Evolutionary conservation across 1,140 invertebrate species (phyloP), one percentile per base, ranked within the genome.

Genomic region (Drosophila nigromelanica): DNA sequence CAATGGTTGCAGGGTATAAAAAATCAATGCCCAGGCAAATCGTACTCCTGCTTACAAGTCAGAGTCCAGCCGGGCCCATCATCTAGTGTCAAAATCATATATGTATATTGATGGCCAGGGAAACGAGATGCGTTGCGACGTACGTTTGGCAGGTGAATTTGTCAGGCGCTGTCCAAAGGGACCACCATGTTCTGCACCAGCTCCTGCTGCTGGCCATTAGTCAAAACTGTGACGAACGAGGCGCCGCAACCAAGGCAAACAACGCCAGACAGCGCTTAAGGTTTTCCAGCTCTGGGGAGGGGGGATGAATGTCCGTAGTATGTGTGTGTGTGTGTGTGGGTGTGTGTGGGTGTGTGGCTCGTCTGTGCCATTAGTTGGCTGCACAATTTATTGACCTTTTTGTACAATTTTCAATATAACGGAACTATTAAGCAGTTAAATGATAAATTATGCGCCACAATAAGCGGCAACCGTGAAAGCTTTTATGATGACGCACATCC

Each of bases 401-500:
- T 71, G 61, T 71, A 73, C 72, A 68, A 72, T 80, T 89, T 83
- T 83, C 83, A 89, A 89, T 89, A 69, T 64, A 80, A 73, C 79
- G 83, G 83, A 89, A 89, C 83, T 89, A 89, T 89, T 89, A 89
- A 83, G 80, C 83, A 89, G 83, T 89, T 89, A 89, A 89, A 89
- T 89, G 83, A 89, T 89, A 89, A 89, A 89, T 89, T 89, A 89
- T 89, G 83, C 82, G 82, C 76, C 79, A 69, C 83, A 89, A 86
- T 86, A 86, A 86, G 74, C 77, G 60, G 55, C 71, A 47, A 63
- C 83, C 69, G 76, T 89, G 83, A 89, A 89, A 89, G 83, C 83
- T 80, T 89, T 89, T 89, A 89, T 89, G 83, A 89, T 89, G 83
- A 89, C 83, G 83, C 83, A 89, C 83, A 89, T 89, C 83, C 83